Conservation (phyloP, 1,140 invertebrate species). For the Aplysia californica region DNA sequence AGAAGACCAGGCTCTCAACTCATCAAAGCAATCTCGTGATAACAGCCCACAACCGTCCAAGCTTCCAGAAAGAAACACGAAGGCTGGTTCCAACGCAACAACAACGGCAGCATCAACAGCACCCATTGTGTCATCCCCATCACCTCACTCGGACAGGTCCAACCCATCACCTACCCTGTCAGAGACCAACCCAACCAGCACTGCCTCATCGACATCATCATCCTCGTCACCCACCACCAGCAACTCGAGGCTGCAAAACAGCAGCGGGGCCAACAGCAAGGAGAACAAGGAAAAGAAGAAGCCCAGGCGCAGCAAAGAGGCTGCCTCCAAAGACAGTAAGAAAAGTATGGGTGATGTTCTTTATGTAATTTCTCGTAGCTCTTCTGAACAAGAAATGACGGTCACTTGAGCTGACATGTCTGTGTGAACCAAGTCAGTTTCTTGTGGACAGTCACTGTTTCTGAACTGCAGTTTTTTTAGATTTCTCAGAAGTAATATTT, state of each 20-base stretch:
- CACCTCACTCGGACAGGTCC: constrained; percentile 5
- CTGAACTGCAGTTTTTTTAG: too few relatives aligned
- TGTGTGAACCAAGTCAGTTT: too few relatives aligned
- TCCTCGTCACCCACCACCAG: not conserved
- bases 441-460: too few relatives aligned
- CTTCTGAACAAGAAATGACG: not conserved
- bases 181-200: constrained; percentile 22
- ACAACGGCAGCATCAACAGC: not conserved
- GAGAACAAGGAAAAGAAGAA: constrained; percentile 36
- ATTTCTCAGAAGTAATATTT: too few relatives aligned
- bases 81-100: too few relatives aligned
- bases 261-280: not conserved
- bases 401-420: too few relatives aligned
- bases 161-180: constrained; percentile 19
- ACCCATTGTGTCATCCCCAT: not conserved
- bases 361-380: not conserved
- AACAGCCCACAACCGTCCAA: constrained; percentile 24
- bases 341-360: constrained; percentile 15
- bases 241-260: not conserved
- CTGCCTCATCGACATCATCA: constrained; percentile 16
- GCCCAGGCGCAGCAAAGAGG: constrained; percentile 29
- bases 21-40: constrained; percentile 27
- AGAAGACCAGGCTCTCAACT: constrained; percentile 8
- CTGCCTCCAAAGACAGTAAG: constrained; percentile 27
- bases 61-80: not conserved